phyloP scores from a whole-genome alignment of 92 coral and sea anemone species.

The Desmophyllum pertusum region DNA sequence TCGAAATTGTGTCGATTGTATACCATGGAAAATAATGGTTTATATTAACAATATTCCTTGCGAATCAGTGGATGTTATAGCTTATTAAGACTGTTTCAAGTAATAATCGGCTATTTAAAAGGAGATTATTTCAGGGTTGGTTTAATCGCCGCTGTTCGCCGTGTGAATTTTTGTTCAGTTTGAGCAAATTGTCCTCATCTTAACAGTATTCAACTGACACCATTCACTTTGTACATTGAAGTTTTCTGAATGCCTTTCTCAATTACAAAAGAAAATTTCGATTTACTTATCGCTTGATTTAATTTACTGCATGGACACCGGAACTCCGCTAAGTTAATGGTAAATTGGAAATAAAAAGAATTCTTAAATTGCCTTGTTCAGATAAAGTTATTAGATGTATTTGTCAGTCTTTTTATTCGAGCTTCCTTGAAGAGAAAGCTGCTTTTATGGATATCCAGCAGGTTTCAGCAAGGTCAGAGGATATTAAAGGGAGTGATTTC shows the following conservation, averaged over 20 bases:
- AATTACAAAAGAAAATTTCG: conserved; percentile 37
- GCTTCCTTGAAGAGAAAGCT: conserved; percentile 27
- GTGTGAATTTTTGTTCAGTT: background rate
- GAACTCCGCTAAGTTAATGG: conserved; percentile 43
- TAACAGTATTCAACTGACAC: conserved; percentile 4
- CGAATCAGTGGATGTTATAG: too few species aligned
- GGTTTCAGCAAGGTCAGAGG: conserved; percentile 32
- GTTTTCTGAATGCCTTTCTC: conserved; percentile 17
- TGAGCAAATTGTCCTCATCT: conserved; percentile 9
- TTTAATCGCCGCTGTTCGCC: background rate
- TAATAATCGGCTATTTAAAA: too few species aligned
- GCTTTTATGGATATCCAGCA: conserved; percentile 38
- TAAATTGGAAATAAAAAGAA: conserved; percentile 20
- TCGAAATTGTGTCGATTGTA: too few species aligned
- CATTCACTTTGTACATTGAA: background rate
- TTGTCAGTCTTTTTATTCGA: conserved; percentile 8
- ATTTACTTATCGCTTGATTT: conserved; percentile 35
- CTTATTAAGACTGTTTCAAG: too few species aligned
- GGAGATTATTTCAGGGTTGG: background rate
- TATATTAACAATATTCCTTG: too few species aligned
- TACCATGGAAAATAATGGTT: too few species aligned
- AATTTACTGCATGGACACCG: conserved; percentile 36
- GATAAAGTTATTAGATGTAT: conserved; percentile 45
- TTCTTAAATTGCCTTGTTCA: conserved; percentile 30
- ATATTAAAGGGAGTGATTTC: conserved; percentile 49